Base-by-base conservation (phyloP, 1,140 invertebrate genomes). In the Sitodiplosis mosellana region DNA sequence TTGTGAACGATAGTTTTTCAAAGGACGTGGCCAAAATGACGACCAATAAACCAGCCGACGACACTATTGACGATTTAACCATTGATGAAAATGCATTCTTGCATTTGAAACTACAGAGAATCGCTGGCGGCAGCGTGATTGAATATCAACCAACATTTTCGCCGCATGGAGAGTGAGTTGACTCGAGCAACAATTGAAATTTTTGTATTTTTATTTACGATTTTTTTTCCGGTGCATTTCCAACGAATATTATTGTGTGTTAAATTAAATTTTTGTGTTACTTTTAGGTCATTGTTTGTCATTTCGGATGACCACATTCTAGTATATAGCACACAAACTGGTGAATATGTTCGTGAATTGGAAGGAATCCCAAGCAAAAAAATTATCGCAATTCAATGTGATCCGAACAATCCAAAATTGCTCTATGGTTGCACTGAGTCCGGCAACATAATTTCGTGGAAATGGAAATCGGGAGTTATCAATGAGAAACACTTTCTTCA, bases 91-190 rank as follows among this genome's bases (percentile, higher is more conserved):
- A 27, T 27, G 27, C 27, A 27, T 27, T 27, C 10, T 10, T 27
- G 10, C 27, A 27, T 27, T 27, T 27, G 17, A 18, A 47, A 63
- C 64, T 52, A 66, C 68, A 64, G 67, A 68, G 49, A 48, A 53
- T 64, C 52, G 57, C 61, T 22, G 77, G 78, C 46, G 77, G 75
- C 45, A 76, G 69, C 56, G 69, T 80, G 52, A 69, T 79, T 18
- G 65, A 71, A 54, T 65, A 72, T 58, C 59, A 67, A 17, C 76
- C 77, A 15, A 48, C 78, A 21, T 80, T 79, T 67, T 76, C 77
- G 7, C 53, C 53, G 11, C 69, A 76, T 61, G 72, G 71, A 64
- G 71, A 76, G 77, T 80, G 67, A 73, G 75, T 54, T 43, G n/a
- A n/a, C n/a, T n/a, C n/a, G n/a, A n/a, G n/a, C n/a, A n/a, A n/a